Conservation (phyloP, 2,113 vertebrate species). For the Crotalus horridus region DNA sequence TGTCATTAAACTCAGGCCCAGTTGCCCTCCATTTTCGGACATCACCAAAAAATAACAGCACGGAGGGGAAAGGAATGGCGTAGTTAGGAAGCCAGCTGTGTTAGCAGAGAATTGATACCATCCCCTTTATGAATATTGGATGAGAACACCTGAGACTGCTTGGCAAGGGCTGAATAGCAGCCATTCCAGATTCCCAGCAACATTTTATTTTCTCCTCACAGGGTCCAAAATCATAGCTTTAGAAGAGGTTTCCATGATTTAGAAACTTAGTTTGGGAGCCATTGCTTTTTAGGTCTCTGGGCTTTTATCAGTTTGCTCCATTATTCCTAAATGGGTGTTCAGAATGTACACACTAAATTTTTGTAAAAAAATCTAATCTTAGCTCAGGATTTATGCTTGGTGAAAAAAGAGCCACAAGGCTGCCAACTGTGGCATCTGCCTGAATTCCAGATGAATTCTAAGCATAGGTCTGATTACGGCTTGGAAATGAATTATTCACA, state of each 20-base stretch:
- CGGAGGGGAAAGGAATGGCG: background rate
- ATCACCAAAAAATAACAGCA: conserved; percentile 2
- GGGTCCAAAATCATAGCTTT: background rate
- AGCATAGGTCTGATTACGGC: background rate
- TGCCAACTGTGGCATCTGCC: background rate
- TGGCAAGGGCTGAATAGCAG: conserved; percentile 25
- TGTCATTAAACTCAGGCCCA: background rate
- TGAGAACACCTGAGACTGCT: conserved; percentile 75
- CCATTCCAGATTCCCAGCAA: background rate
- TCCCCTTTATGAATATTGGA: conserved; percentile 78
- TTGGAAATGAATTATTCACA: conserved; percentile 52
- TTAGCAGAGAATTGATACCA: conserved; percentile 71
- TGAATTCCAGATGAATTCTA: background rate
- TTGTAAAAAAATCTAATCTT: background rate
- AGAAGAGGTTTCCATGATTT: background rate
- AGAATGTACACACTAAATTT: background rate
- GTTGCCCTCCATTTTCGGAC: background rate
- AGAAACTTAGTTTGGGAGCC: background rate
- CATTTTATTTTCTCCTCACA: no score
- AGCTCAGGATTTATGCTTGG: no score
- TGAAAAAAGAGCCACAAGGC: background rate
- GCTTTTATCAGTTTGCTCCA: background rate
- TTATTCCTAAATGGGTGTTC: background rate
- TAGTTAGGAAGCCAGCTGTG: conserved; percentile 41
- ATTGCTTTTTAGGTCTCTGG: background rate